phyloP scores from a whole-genome alignment of 2,113 vertebrate species.

The Oenanthe melanoleuca region DNA sequence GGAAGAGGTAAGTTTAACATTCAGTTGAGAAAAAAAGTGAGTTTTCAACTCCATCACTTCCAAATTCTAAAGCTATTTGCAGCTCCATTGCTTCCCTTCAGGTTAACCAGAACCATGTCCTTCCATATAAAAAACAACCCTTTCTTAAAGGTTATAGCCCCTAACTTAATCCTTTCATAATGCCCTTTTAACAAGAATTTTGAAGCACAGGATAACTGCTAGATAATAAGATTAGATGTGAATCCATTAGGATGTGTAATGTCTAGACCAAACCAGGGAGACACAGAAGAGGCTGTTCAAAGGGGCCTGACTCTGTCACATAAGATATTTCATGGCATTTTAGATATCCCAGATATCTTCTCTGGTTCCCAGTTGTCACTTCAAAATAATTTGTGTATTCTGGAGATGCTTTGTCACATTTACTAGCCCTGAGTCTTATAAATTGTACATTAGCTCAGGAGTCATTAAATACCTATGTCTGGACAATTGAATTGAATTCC shows the following conservation, averaged over 20 bases:
- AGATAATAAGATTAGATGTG: constrained; percentile 1
- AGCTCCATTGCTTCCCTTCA: background rate
- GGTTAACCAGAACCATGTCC: background rate
- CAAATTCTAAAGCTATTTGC: background rate
- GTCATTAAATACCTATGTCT: background rate
- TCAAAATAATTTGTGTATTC: background rate
- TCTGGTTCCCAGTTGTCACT: background rate
- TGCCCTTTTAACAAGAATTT: constrained; percentile 14
- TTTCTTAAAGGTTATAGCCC: background rate
- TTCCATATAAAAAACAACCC: background rate
- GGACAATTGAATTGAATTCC: background rate
- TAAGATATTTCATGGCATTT: background rate
- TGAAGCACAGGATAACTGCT: background rate
- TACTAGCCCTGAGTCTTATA: background rate
- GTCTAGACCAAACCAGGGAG: background rate
- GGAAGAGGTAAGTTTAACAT: background rate
- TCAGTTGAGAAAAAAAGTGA: background rate
- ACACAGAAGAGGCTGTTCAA: background rate
- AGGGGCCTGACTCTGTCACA: background rate
- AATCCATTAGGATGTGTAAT: constrained; percentile 6
- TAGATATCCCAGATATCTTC: background rate
- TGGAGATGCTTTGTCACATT: background rate
- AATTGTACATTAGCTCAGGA: background rate
- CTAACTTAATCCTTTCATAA: constrained; percentile 29
- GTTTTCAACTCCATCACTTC: background rate